Conservation (phyloP, 2,888 invertebrate genomes). For the Plebejus argus region DNA sequence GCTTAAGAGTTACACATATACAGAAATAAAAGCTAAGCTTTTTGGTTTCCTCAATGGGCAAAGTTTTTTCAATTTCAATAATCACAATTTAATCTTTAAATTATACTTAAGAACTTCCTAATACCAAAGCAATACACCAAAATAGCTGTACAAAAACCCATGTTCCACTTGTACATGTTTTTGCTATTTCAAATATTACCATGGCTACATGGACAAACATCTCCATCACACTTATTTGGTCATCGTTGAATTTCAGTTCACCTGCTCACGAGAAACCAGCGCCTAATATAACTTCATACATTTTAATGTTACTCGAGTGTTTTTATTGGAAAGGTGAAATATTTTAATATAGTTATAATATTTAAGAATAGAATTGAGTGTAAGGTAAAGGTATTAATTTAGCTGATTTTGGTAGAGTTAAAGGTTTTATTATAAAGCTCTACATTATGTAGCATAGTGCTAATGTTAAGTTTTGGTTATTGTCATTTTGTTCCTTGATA, state of each 20-base stretch:
- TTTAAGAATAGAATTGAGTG: neutral
- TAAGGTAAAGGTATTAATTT: neutral
- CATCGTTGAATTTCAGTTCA: constrained; percentile 23
- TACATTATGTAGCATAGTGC: too few species aligned
- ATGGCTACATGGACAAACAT: neutral
- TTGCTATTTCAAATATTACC: constrained; percentile 13
- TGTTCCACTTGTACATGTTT: neutral
- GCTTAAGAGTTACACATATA: too few species aligned
- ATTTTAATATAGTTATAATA: constrained; percentile 9
- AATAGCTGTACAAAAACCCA: neutral
- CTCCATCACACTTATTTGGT: constrained; percentile 22
- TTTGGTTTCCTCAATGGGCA: too few species aligned
- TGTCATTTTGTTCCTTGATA: too few species aligned
- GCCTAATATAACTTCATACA: constrained; percentile 29
- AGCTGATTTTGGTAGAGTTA: neutral
- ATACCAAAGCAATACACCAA: neutral
- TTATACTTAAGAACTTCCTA: neutral
- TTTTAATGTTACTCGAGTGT: constrained; percentile 7
- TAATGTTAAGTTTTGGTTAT: too few species aligned
- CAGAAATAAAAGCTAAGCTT: too few species aligned
- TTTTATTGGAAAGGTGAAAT: neutral
- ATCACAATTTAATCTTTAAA: too few species aligned
- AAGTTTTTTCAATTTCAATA: too few species aligned
- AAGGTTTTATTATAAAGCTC: too few species aligned
- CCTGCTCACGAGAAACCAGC: constrained; percentile 5